Evolutionary conservation across 2,797 vertebrate genomes (phyloP), one percentile per base, ranked within the genome.

Genomic region (Rhynchotus rufescens): DNA sequence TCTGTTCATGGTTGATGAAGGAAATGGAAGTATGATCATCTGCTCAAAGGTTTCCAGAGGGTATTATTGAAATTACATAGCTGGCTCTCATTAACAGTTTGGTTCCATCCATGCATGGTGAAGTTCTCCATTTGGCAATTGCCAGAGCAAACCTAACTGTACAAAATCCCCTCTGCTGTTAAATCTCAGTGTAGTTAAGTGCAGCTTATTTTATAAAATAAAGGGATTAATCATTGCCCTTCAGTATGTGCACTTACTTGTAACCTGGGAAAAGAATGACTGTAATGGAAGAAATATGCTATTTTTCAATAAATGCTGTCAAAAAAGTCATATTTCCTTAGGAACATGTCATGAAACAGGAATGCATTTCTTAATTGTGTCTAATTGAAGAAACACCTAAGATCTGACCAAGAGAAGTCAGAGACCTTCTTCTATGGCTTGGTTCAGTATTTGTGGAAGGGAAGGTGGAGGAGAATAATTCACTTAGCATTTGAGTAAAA

Each of bases 41-140:
- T 44, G 22, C 20, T 16, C 36, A 21, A 34, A 64, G 10, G 2
- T 64, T 77, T 95, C 44, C 52, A 84, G 68, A 68, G 42, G 5
- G 19, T 1, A 0, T 2, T 7, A 3, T 65, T 59, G 36, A 49
- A 90, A 60, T 10, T 52, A 67, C 7, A 12, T 6, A 3, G 3
- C 6, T 68, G 23, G 17, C 12, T 88, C 20, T 72, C 49, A 9
- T 57, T 25, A 59, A 36, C 10, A 87, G 16, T 38, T 59, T 21
- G 21, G 60, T 81, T 0, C 21, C 12, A 5, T 23, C 15, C 2
- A 0, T 1, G 26, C 10, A 4, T 1, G 38, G 52, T 19, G 51
- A 73, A 82, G 86, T n/a, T 60, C 47, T 30, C 49, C 38, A 32
- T 74, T 13, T 30, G 16, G 4, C 4, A 4, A 15, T n/a, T 15